Evolutionary conservation across 2,888 invertebrate genomes (phyloP).

Genomic region (Phaonia tiefii): DNA sequence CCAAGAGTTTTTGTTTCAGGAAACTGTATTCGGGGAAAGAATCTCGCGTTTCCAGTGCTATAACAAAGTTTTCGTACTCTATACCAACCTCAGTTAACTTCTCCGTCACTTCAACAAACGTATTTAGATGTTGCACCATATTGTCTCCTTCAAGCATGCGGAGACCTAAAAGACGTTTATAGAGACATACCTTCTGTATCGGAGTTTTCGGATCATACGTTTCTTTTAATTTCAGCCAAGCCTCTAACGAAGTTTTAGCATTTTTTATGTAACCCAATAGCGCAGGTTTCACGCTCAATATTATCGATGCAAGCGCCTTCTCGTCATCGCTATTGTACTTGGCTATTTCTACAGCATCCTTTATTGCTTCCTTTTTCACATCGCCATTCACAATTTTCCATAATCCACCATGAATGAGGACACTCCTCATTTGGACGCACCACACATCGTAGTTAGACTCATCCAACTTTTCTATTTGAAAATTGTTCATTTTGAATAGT

Average conservation of each 20-base stretch:
- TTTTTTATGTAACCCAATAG: conserved; percentile 58
- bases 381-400: conserved; percentile 45
- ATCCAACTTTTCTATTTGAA: conserved; percentile 53
- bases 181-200: conserved; percentile 55
- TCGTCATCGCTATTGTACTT: conserved; percentile 53
- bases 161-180: conserved; percentile 46
- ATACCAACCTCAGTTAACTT: conserved; percentile 41
- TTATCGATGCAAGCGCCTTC: conserved; percentile 50
- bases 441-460: conserved; percentile 48
- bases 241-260: conserved; percentile 52
- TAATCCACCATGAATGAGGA: conserved; percentile 47
- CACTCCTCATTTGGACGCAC: conserved; percentile 49
- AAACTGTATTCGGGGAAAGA: conserved; percentile 29
- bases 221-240: conserved; percentile 49
- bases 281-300: conserved; percentile 55
- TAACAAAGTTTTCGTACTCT: conserved; percentile 48
- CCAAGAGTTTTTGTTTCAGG: conserved; percentile 50
- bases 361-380: conserved; percentile 20
- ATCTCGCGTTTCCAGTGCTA: conserved; percentile 38
- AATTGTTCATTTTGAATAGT: neutral
- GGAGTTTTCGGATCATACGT: conserved; percentile 51
- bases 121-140: conserved; percentile 36
- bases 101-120: conserved; percentile 42
- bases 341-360: neutral
- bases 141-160: conserved; percentile 22